These are phyloP conservation scores for Campoletis raptor DNA, from an alignment of 2,888 invertebrate species.

Conservation along the genomic window DNA sequence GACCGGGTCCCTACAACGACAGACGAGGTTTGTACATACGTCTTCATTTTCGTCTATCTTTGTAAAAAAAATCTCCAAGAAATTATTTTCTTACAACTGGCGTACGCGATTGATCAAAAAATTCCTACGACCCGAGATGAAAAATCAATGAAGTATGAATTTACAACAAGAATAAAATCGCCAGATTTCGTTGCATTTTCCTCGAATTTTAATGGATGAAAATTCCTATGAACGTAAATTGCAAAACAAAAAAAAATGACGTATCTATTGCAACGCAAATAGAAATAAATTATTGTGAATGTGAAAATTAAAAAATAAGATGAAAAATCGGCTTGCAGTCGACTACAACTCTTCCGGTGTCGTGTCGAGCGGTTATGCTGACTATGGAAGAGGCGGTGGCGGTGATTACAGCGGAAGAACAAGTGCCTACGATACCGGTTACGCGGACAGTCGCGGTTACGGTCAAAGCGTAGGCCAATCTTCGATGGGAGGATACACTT, in stretches of 20 bases:
- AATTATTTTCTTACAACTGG: too few species aligned
- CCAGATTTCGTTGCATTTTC: neutral
- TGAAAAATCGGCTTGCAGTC: constrained; percentile 19
- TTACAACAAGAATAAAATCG: too few species aligned
- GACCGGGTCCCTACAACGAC: constrained; percentile 84
- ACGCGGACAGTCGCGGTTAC: constrained; percentile 82
- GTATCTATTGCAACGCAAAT: neutral
- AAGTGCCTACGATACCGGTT: constrained; percentile 82
- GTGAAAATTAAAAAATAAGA: neutral
- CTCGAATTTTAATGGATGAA: neutral
- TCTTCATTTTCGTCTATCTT: constrained; percentile 42
- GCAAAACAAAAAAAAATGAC: neutral
- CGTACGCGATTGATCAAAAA: too few species aligned
- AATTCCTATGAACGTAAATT: neutral
- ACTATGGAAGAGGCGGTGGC: constrained; percentile 82
- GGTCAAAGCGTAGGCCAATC: constrained; percentile 82
- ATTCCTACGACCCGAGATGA: too few species aligned
- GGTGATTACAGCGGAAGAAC: constrained; percentile 82
- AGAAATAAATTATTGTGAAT: neutral
- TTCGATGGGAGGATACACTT: constrained; percentile 82
- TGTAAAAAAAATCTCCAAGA: neutral
- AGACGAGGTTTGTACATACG: constrained; percentile 78
- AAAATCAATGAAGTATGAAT: too few species aligned
- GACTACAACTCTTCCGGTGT: constrained; percentile 81
- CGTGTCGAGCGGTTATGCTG: constrained; percentile 82